phyloP scores from a whole-genome alignment of 2,113 vertebrate species.

The Leiothrix lutea region DNA sequence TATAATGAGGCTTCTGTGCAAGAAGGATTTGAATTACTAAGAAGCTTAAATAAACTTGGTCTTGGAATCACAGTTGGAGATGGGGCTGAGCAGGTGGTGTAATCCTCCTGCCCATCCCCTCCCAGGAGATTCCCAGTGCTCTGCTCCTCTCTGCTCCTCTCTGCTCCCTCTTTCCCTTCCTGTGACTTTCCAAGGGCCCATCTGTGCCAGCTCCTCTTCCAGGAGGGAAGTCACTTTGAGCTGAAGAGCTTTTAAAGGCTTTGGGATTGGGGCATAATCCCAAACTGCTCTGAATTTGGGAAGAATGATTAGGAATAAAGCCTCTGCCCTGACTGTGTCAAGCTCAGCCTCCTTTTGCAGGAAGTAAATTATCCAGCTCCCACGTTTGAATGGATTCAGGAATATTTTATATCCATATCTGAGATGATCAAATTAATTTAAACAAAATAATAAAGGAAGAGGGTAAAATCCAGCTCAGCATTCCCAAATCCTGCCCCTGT shows the following conservation, averaged over 20 bases:
- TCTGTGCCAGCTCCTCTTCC: neutral
- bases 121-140: neutral
- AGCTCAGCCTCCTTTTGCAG: neutral
- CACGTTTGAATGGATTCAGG: neutral
- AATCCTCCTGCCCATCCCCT: neutral
- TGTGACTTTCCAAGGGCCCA: neutral
- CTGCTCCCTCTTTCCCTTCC: neutral
- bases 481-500: neutral
- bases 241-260: neutral
- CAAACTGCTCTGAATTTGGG: neutral
- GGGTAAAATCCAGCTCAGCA: neutral
- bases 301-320: neutral
- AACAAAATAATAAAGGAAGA: neutral
- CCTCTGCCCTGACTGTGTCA: neutral
- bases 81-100: neutral
- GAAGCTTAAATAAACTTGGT: conserved; percentile 41
- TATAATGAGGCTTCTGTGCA: conserved; percentile 11
- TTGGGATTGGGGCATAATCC: neutral
- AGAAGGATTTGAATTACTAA: conserved; percentile 48
- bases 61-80: neutral
- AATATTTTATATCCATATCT: accelerated
- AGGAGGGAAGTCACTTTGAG: neutral
- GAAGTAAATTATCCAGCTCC: neutral
- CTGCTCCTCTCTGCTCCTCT: neutral
- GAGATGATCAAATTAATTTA: neutral